These are phyloP conservation scores for Epinephelus lanceolatus DNA, from an alignment of 2,113 vertebrate genomes.

Conservation along the genomic window DNA sequence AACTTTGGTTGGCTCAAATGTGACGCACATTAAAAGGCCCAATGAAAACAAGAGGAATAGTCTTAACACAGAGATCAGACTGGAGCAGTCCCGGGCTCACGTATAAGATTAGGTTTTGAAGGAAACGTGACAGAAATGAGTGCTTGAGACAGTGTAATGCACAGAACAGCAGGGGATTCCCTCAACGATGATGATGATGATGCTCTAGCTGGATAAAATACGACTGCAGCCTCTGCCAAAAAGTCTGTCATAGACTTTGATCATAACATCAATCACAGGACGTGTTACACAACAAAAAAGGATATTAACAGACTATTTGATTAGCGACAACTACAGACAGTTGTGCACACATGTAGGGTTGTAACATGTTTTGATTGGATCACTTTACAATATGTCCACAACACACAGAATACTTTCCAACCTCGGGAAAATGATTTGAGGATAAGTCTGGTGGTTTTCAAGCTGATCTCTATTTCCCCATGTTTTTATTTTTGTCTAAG, in stretches of 20 bases:
- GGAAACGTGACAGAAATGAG: conserved; percentile 29
- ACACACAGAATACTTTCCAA: conserved; percentile 45
- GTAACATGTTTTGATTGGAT: conserved; percentile 18
- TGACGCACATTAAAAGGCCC: conserved; percentile 55
- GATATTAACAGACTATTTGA: conserved; percentile 15
- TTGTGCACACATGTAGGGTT: background rate
- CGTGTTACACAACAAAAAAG: conserved; percentile 9
- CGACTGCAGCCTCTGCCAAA: conserved; percentile 4
- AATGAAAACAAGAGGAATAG: conserved; percentile 27
- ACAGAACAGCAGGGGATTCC: conserved; percentile 9
- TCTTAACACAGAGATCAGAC: conserved; percentile 23
- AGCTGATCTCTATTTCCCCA: too few species aligned
- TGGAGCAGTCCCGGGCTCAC: conserved; percentile 12
- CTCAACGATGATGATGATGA: background rate
- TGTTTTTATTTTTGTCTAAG: too few species aligned
- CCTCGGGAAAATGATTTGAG: background rate
- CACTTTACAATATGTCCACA: conserved; percentile 34
- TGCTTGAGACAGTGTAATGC: conserved; percentile 34
- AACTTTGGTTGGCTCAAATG: conserved; percentile 69
- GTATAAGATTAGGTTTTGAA: conserved; percentile 16
- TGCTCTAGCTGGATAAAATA: conserved; percentile 30
- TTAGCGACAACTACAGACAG: conserved; percentile 13
- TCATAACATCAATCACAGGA: background rate
- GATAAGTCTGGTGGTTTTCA: background rate
- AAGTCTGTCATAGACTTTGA: background rate